Percentiles rank a stretch among this genome's conserved stretches.
These are phyloP conservation scores for Torymus auratus DNA, from an alignment of 2,888 invertebrate species.

Conservation along the genomic window DNA sequence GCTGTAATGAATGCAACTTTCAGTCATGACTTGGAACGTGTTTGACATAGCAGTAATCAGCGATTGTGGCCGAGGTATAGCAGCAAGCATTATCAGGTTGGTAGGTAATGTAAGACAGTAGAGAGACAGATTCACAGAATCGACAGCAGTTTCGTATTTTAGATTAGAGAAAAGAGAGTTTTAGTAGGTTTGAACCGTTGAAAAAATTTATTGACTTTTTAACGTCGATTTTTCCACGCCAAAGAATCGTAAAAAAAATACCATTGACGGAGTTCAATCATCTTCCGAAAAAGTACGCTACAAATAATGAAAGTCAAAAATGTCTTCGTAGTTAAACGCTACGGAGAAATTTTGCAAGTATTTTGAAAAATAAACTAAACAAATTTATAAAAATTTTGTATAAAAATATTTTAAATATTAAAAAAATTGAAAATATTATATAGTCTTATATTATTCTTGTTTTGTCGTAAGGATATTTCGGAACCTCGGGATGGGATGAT, in stretches of 20 bases:
- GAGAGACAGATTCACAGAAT: conserved; percentile 65
- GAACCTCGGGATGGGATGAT: conserved; percentile 23
- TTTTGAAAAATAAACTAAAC: background rate
- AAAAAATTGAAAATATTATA: conserved; percentile 13
- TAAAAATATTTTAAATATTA: too few relatives aligned
- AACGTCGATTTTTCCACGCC: conserved; percentile 25
- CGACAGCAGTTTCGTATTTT: conserved; percentile 26
- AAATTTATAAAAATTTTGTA: background rate
- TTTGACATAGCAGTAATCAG: conserved; percentile 73
- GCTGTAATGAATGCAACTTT: conserved; percentile 70
- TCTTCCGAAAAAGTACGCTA: conserved; percentile 9
- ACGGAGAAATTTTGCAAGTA: background rate
- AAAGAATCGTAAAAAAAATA: conserved; percentile 23
- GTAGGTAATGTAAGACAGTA: conserved; percentile 69
- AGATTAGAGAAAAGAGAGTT: conserved; percentile 46
- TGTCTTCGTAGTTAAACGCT: background rate
- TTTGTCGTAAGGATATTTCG: conserved; percentile 19
- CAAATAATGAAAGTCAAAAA: conserved; percentile 29
- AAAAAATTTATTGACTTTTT: conserved; percentile 22
- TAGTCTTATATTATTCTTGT: conserved; percentile 37
- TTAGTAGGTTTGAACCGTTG: conserved; percentile 42
- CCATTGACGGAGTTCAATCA: conserved; percentile 13
- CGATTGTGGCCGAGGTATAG: conserved; percentile 75
- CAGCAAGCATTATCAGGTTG: conserved; percentile 76
- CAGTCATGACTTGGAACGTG: conserved; percentile 69